phyloP scores from a whole-genome alignment of 1,140 invertebrate genomes.

The Maniola jurtina region DNA sequence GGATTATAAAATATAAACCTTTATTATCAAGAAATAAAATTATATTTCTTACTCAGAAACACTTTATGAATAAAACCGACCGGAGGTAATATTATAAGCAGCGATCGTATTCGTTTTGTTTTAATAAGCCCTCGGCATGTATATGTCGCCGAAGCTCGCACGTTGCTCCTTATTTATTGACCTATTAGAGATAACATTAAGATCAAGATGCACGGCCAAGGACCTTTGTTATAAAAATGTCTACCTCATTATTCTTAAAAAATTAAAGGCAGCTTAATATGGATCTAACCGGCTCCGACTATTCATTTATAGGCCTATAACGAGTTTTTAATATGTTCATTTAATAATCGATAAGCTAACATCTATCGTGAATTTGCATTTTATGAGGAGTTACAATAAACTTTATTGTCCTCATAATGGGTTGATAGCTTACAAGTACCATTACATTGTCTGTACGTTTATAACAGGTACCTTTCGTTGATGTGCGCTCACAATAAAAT shows the following conservation, averaged over 20 bases:
- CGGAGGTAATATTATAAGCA: constrained; percentile 61
- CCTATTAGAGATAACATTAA: constrained; percentile 79
- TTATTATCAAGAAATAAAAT: constrained; percentile 21
- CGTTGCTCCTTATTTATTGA: constrained; percentile 77
- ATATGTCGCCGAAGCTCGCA: constrained; percentile 76
- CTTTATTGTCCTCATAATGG: constrained; percentile 2
- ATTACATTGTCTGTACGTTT: neutral
- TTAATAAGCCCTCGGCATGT: constrained; percentile 67
- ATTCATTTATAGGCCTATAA: constrained; percentile 3
- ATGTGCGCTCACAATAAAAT: too few species aligned
- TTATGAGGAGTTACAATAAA: constrained; percentile 14
- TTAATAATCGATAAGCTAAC: constrained; percentile 16
- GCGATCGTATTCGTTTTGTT: constrained; percentile 64
- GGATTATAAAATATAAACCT: neutral
- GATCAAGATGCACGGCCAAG: constrained; percentile 78
- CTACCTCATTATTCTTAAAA: constrained; percentile 77
- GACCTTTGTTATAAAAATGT: constrained; percentile 79
- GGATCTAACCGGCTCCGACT: constrained; percentile 39
- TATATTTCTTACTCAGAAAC: constrained; percentile 22
- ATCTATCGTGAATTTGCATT: constrained; percentile 16
- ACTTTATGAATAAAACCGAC: constrained; percentile 46
- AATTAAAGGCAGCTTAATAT: constrained; percentile 56
- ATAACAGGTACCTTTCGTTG: neutral
- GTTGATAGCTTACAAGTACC: neutral
- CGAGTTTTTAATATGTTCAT: constrained; percentile 25